Conservation (phyloP, 2,797 vertebrate genomes). For the Dryobates pubescens region DNA sequence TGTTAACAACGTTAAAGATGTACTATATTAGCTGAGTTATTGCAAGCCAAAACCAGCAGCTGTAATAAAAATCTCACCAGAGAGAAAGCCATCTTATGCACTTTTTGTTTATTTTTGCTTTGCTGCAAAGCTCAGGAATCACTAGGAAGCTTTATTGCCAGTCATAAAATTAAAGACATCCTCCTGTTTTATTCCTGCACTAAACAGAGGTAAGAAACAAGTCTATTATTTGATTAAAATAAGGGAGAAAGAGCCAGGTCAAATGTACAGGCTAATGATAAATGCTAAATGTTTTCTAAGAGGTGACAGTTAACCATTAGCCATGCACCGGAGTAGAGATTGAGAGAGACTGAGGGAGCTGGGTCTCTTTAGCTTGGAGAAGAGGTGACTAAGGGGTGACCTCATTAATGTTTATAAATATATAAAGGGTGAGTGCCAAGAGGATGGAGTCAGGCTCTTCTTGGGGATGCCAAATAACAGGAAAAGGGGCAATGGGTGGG, state of each 20-base stretch:
- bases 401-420: too few relatives aligned
- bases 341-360: too few relatives aligned
- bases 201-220: neutral
- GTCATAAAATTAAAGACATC: slow-evolving; percentile 24
- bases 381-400: too few relatives aligned
- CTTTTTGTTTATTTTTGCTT: slow-evolving; percentile 2
- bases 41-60: slow-evolving; percentile 20
- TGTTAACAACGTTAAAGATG: slow-evolving; percentile 4
- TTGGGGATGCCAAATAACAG: too few relatives aligned
- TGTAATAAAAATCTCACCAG: neutral
- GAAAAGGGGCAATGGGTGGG: too few relatives aligned
- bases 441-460: too few relatives aligned
- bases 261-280: neutral
- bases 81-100: neutral
- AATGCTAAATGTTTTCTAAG: neutral
- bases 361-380: too few relatives aligned
- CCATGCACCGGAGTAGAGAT: neutral
- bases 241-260: neutral
- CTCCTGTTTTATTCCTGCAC: neutral
- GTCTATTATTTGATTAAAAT: neutral
- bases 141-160: slow-evolving; percentile 8
- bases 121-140: slow-evolving; percentile 2
- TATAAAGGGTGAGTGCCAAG: too few relatives aligned
- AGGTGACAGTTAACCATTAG: neutral
- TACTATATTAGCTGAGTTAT: neutral